These are phyloP conservation scores for Opisthocomus hoazin DNA, from an alignment of 2,113 vertebrate species.

Conservation along the genomic window DNA sequence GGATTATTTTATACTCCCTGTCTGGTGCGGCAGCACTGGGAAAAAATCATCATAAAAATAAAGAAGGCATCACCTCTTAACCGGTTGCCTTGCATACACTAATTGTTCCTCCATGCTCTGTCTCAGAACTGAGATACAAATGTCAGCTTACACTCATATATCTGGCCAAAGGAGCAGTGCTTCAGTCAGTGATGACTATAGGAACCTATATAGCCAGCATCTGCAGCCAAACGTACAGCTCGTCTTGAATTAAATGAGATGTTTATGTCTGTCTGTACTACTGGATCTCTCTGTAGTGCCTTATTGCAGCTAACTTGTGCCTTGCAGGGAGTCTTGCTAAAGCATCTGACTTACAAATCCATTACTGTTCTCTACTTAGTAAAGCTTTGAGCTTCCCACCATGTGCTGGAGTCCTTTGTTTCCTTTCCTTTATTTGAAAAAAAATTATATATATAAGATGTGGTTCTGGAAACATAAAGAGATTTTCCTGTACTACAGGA, in stretches of 20 bases:
- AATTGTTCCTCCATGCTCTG: not conserved
- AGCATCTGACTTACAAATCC: not conserved
- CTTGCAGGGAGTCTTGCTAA: not conserved
- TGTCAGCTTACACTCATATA: not conserved
- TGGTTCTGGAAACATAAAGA: not conserved
- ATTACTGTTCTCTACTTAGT: not conserved
- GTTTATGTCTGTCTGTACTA: not conserved
- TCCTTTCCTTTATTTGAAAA: not conserved
- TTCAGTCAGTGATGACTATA: not conserved
- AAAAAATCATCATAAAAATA: not conserved
- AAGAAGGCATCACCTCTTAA: not conserved
- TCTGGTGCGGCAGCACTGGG: not conserved
- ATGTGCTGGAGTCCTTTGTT: not conserved
- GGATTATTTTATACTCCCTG: not conserved
- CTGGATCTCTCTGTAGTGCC: not conserved
- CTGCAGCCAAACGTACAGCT: not conserved
- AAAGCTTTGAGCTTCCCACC: not conserved
- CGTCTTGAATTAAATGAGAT: not conserved
- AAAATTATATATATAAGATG: not conserved
- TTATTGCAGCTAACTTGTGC: not conserved
- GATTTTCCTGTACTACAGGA: not conserved
- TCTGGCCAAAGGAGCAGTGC: not conserved
- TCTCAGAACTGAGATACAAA: not conserved
- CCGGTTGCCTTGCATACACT: not conserved
- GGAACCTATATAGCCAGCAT: not conserved